Base-by-base conservation (phyloP, 2,113 vertebrate species). In the Canis aureus region DNA sequence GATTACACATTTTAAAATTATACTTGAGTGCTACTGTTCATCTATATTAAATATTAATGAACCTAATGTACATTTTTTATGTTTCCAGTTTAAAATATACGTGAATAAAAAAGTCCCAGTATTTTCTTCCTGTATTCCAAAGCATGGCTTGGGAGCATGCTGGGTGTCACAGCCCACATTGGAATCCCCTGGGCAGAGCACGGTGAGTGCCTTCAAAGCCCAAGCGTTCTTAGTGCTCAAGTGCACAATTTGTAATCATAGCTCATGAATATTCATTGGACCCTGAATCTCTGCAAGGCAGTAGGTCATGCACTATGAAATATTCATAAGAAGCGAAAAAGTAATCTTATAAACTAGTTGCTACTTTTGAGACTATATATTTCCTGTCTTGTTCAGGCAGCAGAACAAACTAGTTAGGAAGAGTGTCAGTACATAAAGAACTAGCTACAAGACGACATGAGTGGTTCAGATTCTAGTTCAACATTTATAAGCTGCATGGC, bases 121-220 rank as follows among this genome's bases (percentile, higher is more conserved):
- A 13, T 17, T 43, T 67, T 43, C 60, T 32, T 32, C 38, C 13
- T 3, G 3, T 6, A 12, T 32, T 66, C 27, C 7, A 38, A 66
- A 55, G 53, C n/a, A 69, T 51, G 20, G 53, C 57, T 19, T 35
- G 6, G 62, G 62, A 57, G 51, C 74, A 35, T 9, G 1, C 19
- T 20, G 27, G 35, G 60, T 25, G 49, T 27, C 71, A 29, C 4
- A 59, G 29, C 27, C 74, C 51, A 12, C 3, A 22, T 10, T n/a
- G 73, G 66, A 57, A 16, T 32, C 19, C 3, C 51, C 0, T 8
- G 27, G 60, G 22, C 9, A 59, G 49, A 35, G 32, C 11, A 59
- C 3, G 4, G 20, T 8, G 12, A 27, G 73, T 35, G 19, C 2
- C 11, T 13, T 38, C 38, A 29, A 60, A 1, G 2, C 3, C 38